Conservation (phyloP, 2,888 invertebrate genomes). For the Aporophyla nigra region DNA sequence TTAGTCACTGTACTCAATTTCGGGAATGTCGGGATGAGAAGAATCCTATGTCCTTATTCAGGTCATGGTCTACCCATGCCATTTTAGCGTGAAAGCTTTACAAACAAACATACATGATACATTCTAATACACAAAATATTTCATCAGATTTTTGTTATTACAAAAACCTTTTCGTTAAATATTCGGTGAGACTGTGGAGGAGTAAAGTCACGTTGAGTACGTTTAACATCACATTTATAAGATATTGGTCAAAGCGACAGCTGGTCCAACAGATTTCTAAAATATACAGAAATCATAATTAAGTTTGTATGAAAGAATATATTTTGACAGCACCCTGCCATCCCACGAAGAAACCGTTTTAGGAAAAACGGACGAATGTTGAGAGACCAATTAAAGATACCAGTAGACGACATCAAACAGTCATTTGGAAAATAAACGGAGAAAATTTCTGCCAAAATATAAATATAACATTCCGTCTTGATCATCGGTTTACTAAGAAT, state of each 20-base stretch:
- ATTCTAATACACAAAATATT: too few species aligned
- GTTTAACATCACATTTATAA: neutral
- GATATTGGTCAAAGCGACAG: neutral
- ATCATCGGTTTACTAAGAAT: constrained; percentile 14
- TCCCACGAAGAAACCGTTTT: neutral
- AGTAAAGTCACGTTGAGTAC: neutral
- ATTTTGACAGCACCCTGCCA: constrained; percentile 1
- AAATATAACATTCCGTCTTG: constrained; percentile 3
- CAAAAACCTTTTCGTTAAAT: neutral
- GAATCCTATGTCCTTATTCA: too few species aligned
- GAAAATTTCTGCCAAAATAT: neutral
- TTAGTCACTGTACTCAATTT: too few species aligned
- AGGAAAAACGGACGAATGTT: constrained; percentile 29
- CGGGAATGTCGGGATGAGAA: too few species aligned
- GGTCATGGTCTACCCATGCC: too few species aligned
- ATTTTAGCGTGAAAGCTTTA: too few species aligned
- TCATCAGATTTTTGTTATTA: neutral
- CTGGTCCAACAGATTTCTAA: neutral
- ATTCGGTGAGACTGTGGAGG: neutral
- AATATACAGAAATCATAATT: neutral
- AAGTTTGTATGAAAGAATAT: neutral
- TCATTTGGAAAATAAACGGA: constrained; percentile 24
- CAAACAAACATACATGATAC: too few species aligned
- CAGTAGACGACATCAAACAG: constrained; percentile 23
- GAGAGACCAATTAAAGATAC: constrained; percentile 34